Base-by-base conservation (phyloP, 2,888 invertebrate genomes). In the Orthosia incerta region DNA sequence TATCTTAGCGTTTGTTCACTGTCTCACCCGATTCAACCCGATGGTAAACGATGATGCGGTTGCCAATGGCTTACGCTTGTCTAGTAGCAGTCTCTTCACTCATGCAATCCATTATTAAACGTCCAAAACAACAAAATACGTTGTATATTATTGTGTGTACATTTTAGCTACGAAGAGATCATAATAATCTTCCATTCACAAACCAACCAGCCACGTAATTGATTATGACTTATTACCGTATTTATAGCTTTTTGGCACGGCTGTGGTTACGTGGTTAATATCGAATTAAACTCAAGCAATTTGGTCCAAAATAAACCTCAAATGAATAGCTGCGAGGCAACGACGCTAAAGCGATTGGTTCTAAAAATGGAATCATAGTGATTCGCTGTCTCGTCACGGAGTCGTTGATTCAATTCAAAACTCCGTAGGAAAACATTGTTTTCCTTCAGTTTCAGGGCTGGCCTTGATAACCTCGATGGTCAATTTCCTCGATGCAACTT, bases 191-290 rank as follows among this genome's bases (percentile, higher is more conserved):
- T 61, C 15, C 55, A 65, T 76, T 61, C 74, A 76, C 64, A 65
- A 65, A 80, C 46, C 64, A 46, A 13, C 26, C 31, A 16, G 13
- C 39, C 60, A 26, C 5, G 0, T 50, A 80, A 76, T 76, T 48
- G 61, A 46, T 73, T 39, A 72, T 57, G 73, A 71, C 4, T 57
- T 79, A 61, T 46, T 51, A 57, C 39, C 13, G 12, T 73, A 65
- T 61, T 80, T 73, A 74, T 56, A 76, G 46, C 7, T 31, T 56
- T 60, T 80, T 80, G 75, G 80, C 80, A 80, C 31, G 9, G 11
- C 55, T 74, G 56, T 56, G 46, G 18, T 65, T 61, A 74, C 46
- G 56, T 46, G 50, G 50, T 61, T 56, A 61, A 46, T 39, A 76
- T 57, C 9, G 51, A 26, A 79, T 72, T 61, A 75, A 57, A 51